These are phyloP conservation scores for Celastrina argiolus DNA, from an alignment of 2,888 invertebrate species.

Conservation along the genomic window DNA sequence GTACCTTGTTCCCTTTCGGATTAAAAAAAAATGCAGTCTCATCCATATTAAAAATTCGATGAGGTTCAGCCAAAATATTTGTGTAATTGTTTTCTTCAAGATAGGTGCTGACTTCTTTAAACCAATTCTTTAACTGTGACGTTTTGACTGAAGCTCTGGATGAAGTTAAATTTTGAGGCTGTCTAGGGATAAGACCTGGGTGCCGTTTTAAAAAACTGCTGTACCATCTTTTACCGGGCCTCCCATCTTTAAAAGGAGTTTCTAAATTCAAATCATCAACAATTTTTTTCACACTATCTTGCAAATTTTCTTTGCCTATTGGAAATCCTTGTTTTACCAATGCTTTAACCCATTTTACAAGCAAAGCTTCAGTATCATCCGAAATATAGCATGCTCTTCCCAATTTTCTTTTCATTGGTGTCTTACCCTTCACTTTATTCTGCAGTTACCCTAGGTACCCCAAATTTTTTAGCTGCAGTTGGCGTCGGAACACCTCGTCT, in stretches of 20 bases:
- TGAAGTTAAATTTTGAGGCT: no score
- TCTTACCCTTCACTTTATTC: slow-evolving; percentile 16
- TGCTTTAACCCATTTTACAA: slow-evolving; percentile 25
- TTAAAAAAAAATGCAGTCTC: not conserved
- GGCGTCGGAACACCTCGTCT: slow-evolving; percentile 16
- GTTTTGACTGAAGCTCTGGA: no score
- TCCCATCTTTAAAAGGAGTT: slow-evolving; percentile 27
- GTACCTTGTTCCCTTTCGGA: not conserved
- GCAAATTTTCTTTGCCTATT: slow-evolving; percentile 24
- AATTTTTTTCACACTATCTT: slow-evolving; percentile 27
- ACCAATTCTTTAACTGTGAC: not conserved
- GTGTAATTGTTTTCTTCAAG: not conserved
- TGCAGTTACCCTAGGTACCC: slow-evolving; percentile 8
- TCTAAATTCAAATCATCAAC: slow-evolving; percentile 24
- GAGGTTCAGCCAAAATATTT: not conserved
- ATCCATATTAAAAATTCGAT: not conserved
- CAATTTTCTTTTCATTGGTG: slow-evolving; percentile 8
- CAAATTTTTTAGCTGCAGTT: slow-evolving; percentile 16
- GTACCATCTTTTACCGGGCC: slow-evolving; percentile 27
- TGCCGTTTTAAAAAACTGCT: slow-evolving; percentile 27
- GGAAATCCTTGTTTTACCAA: slow-evolving; percentile 27
- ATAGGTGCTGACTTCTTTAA: not conserved
- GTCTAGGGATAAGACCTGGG: slow-evolving; percentile 24
- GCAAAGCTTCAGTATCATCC: slow-evolving; percentile 26
- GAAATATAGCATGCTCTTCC: slow-evolving; percentile 13